Evolutionary conservation across 2,797 vertebrate species (phyloP), one percentile per base, ranked within the genome.

Genomic region (Pristis pectinata): DNA sequence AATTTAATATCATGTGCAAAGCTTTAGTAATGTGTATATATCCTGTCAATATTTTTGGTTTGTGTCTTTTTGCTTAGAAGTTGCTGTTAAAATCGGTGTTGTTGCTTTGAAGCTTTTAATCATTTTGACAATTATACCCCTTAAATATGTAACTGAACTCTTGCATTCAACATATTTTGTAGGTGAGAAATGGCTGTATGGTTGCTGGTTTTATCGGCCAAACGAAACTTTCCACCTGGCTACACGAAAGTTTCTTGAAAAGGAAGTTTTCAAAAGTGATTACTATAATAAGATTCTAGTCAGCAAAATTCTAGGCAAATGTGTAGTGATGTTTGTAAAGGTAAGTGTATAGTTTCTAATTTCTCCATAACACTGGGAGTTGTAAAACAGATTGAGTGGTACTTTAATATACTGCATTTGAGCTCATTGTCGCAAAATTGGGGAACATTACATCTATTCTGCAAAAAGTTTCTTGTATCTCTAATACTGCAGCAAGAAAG

Each of bases 301-400:
- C 96, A 99, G 96, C 97, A 99, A 99, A 97, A 99, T 99, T 96
- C 97, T 99, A 96, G 99, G 99, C 94, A 99, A 99, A 97, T 99
- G 99, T 95, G 98, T 99, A 87, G 99, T 99, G 95, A 99, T 99
- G 99, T 99, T 99, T 97, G 99, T 99, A 94, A 99, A 99, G 98
- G 99, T 99, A 96, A 95, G 72, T 22, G 95, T 17, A 41, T 19
- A 59, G 34, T 87, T 17, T 82, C 44, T 91, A 22, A 41, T 67
- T 91, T 41, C 19, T 41, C n/a, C 17, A 41, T 91, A 10, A 0
- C n/a, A 67, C 61, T 67, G 85, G n/a, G 61, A 89, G 49, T 64
- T 64, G 87, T 37, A 91, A 9, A 37, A 41, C n/a, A 17, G n/a
- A 56, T 30, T 19, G 34, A 67, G 17, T 87, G 67, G 3, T 7